phyloP scores from a whole-genome alignment of 2,888 invertebrate genomes.

The Brenthis hecate region DNA sequence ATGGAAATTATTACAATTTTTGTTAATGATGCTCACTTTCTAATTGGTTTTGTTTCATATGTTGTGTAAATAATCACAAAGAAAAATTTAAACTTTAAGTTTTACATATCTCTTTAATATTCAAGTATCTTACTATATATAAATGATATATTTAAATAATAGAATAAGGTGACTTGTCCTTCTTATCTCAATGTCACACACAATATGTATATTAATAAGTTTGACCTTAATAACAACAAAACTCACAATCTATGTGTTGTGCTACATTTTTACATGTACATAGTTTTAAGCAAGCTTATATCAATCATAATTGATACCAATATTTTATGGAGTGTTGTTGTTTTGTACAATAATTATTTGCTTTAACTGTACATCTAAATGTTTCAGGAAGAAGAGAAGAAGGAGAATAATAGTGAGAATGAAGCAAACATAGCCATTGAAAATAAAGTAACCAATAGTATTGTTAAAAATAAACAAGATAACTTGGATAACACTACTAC shows the following conservation, averaged over 20 bases:
- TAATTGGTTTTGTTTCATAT: conserved; percentile 10
- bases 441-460: conserved; percentile 55
- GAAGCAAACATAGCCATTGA: conserved; percentile 58
- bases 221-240: conserved; percentile 21
- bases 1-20: not conserved
- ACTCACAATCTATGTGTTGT: conserved; percentile 18
- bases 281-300: not conserved
- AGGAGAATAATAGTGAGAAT: conserved; percentile 74
- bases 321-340: not conserved
- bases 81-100: not conserved
- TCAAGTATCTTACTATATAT: not conserved
- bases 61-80: not conserved
- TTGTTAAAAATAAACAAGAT: conserved; percentile 52
- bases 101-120: not conserved
- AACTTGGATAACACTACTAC: conserved; percentile 46
- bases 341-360: not conserved
- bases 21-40: conserved; percentile 7
- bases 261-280: conserved; percentile 14
- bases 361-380: conserved; percentile 20
- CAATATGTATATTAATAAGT: conserved; percentile 23
- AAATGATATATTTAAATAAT: conserved; percentile 2
- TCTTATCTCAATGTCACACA: conserved; percentile 37
- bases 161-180: conserved; percentile 27
- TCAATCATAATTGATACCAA: not conserved
- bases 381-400: conserved; percentile 79